These are phyloP conservation scores for Branchipolynoe longqiensis DNA, from an alignment of 2,888 invertebrate genomes.

Conservation along the genomic window DNA sequence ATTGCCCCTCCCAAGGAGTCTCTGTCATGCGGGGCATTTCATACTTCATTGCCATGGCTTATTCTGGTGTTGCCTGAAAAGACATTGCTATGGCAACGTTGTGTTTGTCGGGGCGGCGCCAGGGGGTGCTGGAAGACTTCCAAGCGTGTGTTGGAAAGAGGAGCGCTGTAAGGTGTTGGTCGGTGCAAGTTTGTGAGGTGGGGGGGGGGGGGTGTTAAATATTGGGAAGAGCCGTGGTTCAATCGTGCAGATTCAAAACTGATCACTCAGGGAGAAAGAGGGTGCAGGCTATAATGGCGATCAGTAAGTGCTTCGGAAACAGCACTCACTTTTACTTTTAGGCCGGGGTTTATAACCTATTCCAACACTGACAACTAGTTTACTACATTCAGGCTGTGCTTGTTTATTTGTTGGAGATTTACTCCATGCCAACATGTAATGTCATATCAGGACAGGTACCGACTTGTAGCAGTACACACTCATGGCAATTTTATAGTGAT, in stretches of 20 bases:
- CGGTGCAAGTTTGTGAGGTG: neutral
- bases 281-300: neutral
- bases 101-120: conserved; percentile 18
- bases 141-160: conserved; percentile 21
- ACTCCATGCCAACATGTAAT: no score
- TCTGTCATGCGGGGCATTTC: conserved; percentile 30
- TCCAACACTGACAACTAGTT: no score
- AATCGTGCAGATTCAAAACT: neutral
- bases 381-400: no score
- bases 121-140: conserved; percentile 33
- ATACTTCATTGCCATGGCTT: conserved; percentile 37
- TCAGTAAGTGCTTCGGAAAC: no score
- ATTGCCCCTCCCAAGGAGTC: neutral
- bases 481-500: no score
- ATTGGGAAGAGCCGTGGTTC: neutral
- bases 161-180: conserved; percentile 4
- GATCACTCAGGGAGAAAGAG: neutral
- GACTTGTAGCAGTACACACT: no score
- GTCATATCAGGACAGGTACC: no score
- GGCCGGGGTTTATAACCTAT: no score
- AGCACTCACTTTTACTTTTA: no score
- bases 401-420: no score
- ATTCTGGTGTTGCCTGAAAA: conserved; percentile 18
- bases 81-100: conserved; percentile 37
- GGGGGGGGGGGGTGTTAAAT: conserved; percentile 6